phyloP scores from a whole-genome alignment of 35 echinoderm and acorn worm genomes.

The Strongylocentrotus purpuratus region DNA sequence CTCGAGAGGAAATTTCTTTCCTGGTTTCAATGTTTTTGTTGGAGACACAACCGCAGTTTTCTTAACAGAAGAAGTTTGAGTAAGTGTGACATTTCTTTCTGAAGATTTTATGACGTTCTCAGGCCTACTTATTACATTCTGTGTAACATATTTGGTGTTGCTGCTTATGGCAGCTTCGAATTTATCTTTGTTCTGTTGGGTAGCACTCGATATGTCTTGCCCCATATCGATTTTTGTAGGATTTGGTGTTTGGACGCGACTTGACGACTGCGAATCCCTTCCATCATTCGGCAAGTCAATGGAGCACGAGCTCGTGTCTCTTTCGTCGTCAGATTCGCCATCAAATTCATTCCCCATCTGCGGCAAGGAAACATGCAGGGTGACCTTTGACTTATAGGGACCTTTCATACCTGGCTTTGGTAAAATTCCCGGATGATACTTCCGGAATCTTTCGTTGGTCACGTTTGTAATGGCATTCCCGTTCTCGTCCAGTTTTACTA shows the following conservation, averaged over 20 bases:
- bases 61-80: neutral
- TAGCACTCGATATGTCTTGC: neutral
- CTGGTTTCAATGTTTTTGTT: neutral
- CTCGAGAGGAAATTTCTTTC: neutral
- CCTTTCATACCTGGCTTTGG: constrained; percentile 29
- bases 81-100: neutral
- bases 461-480: neutral
- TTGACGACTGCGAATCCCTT: neutral
- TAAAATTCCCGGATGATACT: constrained; percentile 44
- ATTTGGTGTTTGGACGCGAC: neutral
- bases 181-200: constrained; percentile 17
- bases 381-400: neutral
- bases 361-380: constrained; percentile 49
- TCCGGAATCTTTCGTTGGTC: neutral
- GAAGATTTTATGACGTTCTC: neutral
- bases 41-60: neutral
- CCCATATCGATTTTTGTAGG: neutral
- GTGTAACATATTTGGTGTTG: neutral
- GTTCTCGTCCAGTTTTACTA: constrained; percentile 21
- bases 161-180: constrained; percentile 9
- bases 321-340: constrained; percentile 10
- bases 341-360: constrained; percentile 22
- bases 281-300: neutral
- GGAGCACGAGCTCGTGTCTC: constrained; percentile 21
- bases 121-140: neutral